Percentiles rank a stretch among this genome's conserved stretches.
Evolutionary conservation across 2,888 invertebrate genomes (phyloP).

Genomic region (Odontocolon sp.): DNA sequence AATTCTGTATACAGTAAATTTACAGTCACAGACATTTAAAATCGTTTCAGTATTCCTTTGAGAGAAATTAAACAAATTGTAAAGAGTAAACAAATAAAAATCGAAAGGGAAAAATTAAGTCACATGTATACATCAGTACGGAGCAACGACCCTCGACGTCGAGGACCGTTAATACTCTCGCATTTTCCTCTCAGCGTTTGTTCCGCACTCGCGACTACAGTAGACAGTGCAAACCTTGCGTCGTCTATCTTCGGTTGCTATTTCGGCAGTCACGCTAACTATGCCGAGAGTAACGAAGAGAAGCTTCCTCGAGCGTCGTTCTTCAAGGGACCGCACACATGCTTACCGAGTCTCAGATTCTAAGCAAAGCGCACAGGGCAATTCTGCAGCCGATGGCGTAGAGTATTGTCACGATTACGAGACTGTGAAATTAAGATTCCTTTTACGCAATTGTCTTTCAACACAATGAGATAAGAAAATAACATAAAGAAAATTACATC

Average conservation of each 20-base stretch:
- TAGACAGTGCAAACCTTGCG: conserved; percentile 61
- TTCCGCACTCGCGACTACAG: conserved; percentile 42
- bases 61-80: no score
- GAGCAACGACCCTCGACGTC: conserved; percentile 67
- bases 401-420: neutral
- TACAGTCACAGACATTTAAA: no score
- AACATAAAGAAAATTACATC: neutral
- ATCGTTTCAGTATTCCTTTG: no score
- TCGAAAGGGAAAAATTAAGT: no score
- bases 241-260: conserved; percentile 69
- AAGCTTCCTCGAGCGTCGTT: conserved; percentile 34
- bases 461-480: no score
- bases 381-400: no score
- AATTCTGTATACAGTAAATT: no score
- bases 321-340: neutral
- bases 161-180: conserved; percentile 16
- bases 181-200: conserved; percentile 50
- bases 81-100: no score
- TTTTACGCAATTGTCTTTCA: no score
- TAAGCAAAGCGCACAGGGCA: neutral
- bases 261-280: conserved; percentile 66
- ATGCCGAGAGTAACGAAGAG: conserved; percentile 41
- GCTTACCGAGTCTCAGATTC: conserved; percentile 3
- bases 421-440: neutral
- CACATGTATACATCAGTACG: conserved; percentile 14